Evolutionary conservation across 1,140 invertebrate species (phyloP).

Genomic region (Pseudomyrmex gracilis): DNA sequence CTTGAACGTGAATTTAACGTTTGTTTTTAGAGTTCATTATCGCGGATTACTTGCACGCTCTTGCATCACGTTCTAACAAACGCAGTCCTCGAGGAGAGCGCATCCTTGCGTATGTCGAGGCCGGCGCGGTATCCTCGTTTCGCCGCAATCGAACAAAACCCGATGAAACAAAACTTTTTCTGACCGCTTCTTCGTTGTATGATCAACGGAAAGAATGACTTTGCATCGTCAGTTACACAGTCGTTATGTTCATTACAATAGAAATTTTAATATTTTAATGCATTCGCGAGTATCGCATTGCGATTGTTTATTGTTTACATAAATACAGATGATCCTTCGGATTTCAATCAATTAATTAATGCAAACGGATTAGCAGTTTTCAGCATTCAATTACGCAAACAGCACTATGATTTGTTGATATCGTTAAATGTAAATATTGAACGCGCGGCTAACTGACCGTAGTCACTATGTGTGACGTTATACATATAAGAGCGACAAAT

Average conservation of each 20-base stretch:
- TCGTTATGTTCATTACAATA: conserved; percentile 33
- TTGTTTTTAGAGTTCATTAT: conserved; percentile 37
- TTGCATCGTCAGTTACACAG: not conserved
- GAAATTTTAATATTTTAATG: conserved; percentile 60
- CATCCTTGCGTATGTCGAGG: no score
- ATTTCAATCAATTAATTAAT: conserved; percentile 63
- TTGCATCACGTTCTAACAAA: not conserved
- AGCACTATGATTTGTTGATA: conserved; percentile 56
- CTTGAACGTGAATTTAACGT: conserved; percentile 53
- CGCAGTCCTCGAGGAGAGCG: no score
- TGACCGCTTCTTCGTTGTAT: no score
- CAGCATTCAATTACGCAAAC: conserved; percentile 55
- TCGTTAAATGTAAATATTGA: conserved; percentile 58
- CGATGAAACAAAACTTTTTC: not conserved
- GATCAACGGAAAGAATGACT: conserved; percentile 11
- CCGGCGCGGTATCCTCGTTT: no score
- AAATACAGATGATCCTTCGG: conserved; percentile 44
- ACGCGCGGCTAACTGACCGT: conserved; percentile 20
- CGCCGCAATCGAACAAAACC: not conserved
- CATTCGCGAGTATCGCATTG: conserved; percentile 41
- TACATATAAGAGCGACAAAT: conserved; percentile 54
- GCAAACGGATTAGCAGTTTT: conserved; percentile 52
- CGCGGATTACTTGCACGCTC: not conserved
- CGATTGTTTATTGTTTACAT: conserved; percentile 54
- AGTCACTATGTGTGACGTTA: conserved; percentile 36